Evolutionary conservation across 2,797 vertebrate species (phyloP).

Genomic region (Pogonophryne albipinna): DNA sequence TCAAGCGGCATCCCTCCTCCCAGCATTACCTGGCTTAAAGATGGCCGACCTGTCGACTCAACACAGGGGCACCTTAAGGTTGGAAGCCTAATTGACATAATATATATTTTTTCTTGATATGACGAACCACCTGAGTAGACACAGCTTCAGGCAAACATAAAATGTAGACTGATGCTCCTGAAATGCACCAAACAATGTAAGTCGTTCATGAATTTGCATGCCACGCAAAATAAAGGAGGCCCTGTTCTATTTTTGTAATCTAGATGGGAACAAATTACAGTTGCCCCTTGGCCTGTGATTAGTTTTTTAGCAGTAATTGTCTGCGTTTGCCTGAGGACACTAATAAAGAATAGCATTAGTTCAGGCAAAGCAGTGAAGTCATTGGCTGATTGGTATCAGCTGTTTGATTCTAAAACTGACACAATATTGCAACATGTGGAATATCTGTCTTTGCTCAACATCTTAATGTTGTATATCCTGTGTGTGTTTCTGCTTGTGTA

Average conservation of each 20-base stretch:
- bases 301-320: background rate
- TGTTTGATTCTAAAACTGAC: background rate
- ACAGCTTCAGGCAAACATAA: background rate
- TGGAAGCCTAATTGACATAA: slow-evolving; percentile 11
- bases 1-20: slow-evolving; percentile 93
- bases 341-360: background rate
- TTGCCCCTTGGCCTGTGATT: background rate
- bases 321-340: background rate
- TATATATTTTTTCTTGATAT: background rate
- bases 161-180: background rate
- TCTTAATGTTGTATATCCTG: slow-evolving; percentile 6
- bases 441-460: background rate
- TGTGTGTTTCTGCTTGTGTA: slow-evolving; percentile 45
- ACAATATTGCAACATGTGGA: background rate
- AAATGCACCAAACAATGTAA: background rate
- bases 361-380: background rate
- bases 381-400: background rate
- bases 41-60: slow-evolving; percentile 91
- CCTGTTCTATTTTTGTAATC: background rate
- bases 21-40: slow-evolving; percentile 95
- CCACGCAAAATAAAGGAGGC: background rate
- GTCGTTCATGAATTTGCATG: background rate
- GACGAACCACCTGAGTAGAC: background rate
- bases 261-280: background rate
- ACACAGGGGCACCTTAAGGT: slow-evolving; percentile 90